A percentile compares a stretch with the other conserved stretches of the same genome.
phyloP scores from a whole-genome alignment of 1,140 invertebrate genomes.

The Amyelois transitella region DNA sequence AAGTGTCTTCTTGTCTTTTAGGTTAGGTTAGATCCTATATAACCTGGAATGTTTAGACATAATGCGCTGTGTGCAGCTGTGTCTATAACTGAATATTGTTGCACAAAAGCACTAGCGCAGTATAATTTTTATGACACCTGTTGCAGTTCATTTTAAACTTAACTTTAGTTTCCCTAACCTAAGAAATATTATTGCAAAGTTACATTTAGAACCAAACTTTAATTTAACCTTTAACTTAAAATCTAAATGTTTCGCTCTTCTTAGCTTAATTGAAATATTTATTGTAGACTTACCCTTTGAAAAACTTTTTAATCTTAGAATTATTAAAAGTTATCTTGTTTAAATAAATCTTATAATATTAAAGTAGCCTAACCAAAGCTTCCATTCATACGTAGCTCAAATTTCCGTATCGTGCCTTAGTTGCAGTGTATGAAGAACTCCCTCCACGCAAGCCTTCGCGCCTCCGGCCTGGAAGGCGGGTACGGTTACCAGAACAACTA shows the following conservation, averaged over 20 bases:
- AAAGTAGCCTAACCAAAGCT: not conserved
- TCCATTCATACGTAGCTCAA: not conserved
- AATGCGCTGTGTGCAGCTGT: constrained; percentile 9
- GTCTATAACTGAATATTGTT: constrained; percentile 9
- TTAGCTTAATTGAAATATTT: too few species aligned
- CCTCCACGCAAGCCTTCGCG: constrained; percentile 53
- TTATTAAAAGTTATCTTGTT: too few species aligned
- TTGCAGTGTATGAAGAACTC: constrained; percentile 70
- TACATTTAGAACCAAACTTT: too few species aligned
- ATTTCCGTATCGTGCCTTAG: constrained; percentile 21
- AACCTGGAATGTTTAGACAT: not conserved
- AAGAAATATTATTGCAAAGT: too few species aligned
- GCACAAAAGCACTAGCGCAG: constrained; percentile 2
- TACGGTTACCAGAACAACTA: constrained; percentile 59
- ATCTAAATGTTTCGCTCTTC: too few species aligned
- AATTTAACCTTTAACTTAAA: too few species aligned
- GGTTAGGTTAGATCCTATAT: not conserved
- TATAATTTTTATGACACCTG: not conserved
- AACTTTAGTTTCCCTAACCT: too few species aligned
- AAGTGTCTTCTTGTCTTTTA: not conserved
- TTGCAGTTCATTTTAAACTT: too few species aligned
- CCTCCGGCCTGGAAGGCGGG: constrained; percentile 44
- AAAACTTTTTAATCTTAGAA: too few species aligned
- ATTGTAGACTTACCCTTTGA: too few species aligned
- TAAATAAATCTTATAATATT: too few species aligned